Evolutionary conservation across 2,888 invertebrate species (phyloP), one percentile per base, ranked within the genome.

Genomic region (Temnothorax unifasciatus): DNA sequence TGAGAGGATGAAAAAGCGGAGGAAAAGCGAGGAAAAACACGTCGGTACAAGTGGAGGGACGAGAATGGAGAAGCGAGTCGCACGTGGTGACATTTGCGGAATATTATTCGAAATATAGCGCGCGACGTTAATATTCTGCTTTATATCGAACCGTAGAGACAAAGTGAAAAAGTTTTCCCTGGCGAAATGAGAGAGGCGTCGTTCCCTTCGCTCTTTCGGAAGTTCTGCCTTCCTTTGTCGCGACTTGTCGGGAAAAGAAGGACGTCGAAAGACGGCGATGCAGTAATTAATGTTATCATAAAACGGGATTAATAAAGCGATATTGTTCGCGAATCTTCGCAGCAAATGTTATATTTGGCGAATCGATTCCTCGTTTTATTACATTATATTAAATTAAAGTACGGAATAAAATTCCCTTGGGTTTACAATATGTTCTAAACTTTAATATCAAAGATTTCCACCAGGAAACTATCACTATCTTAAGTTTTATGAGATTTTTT

Each of bases 91-190:
- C 59, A 50, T 83, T 83, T 66, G 76, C 81, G 68, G 84, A 86
- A 87, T 87, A 87, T 87, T 85, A 86, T 82, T 84, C 66, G 74
- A 87, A 86, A 87, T 76, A 81, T 18, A 85, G 81, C 57, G 81
- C 57, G 68, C 34, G 79, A 86, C 86, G 84, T 86, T 87, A 86
- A 86, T 87, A 87, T 86, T 87, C 87, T 64, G 84, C 82, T 87
- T 86, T 74, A 82, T 84, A 87, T 87, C 87, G 86, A 77, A 66
- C 69, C 25, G 34, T 41, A 47, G 81, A 83, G 76, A 83, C 76
- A 87, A 85, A 87, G 85, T 81, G 50, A 87, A 83, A 85, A 83
- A 87, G 86, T 85, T 85, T 83, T 44, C 76, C 21, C 61, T 18
- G 47, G 73, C 34, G 54, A 82, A 83, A 54, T 18, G 44, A 50